Evolutionary conservation across 2,888 invertebrate genomes (phyloP).

Genomic region (Clivina fossor): DNA sequence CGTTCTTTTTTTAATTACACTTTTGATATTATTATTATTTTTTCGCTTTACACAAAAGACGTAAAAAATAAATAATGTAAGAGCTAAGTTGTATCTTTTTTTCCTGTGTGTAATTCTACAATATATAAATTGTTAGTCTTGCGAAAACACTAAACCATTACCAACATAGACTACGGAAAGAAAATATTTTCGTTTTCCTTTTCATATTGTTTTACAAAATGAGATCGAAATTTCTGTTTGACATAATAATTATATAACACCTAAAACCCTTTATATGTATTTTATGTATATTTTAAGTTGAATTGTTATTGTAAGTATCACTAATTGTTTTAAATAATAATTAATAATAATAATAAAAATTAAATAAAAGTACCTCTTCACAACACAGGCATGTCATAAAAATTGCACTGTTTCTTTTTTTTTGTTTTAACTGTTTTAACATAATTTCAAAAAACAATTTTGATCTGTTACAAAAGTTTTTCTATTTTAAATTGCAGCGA

Average conservation of each 20-base stretch:
- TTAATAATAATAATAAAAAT: no score
- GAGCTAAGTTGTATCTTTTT: slow-evolving; percentile 24
- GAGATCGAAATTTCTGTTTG: slow-evolving; percentile 28
- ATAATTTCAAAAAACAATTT: no score
- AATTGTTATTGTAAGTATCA: slow-evolving; percentile 21
- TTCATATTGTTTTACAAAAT: slow-evolving; percentile 29
- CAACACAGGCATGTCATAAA: no score
- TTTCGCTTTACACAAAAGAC: slow-evolving; percentile 17
- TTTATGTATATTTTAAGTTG: slow-evolving; percentile 7
- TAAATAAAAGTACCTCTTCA: no score
- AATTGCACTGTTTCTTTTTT: no score
- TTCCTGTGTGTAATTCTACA: slow-evolving; percentile 44
- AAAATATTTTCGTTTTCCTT: slow-evolving; percentile 36
- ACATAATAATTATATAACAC: slow-evolving; percentile 26
- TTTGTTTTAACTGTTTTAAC: no score
- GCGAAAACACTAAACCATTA: slow-evolving; percentile 53
- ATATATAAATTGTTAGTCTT: slow-evolving; percentile 45
- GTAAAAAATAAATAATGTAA: slow-evolving; percentile 16
- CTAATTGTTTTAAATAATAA: no score
- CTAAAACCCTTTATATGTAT: slow-evolving; percentile 32
- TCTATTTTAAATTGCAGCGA: no score
- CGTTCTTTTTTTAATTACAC: slow-evolving; percentile 1
- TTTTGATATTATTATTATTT: no score
- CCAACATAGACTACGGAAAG: slow-evolving; percentile 50
- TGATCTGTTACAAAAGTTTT: no score